phyloP scores from a whole-genome alignment of 2,113 vertebrate genomes.

The Phainopepla nitens region DNA sequence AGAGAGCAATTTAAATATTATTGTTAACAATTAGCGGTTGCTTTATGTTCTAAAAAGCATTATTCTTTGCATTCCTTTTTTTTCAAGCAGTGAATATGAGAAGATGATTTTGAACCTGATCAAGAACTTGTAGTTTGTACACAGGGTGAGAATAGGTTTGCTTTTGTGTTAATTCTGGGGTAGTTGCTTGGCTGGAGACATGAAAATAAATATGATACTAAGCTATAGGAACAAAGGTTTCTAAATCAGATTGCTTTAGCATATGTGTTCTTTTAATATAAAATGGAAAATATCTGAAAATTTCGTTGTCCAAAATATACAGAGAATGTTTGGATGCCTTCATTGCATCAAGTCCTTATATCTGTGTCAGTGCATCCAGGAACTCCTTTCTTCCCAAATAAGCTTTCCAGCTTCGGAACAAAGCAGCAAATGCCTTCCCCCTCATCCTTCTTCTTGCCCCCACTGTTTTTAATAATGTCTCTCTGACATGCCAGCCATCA shows the following conservation, averaged over 20 bases:
- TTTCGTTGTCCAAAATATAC: neutral
- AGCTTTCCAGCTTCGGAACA: slow-evolving; percentile 13
- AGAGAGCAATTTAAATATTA: neutral
- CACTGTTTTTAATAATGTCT: slow-evolving; percentile 59
- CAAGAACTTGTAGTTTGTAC: neutral
- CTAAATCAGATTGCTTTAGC: neutral
- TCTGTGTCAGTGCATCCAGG: neutral
- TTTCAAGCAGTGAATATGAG: neutral
- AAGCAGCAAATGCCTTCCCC: slow-evolving; percentile 25
- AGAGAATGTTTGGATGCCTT: neutral
- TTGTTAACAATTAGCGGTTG: neutral
- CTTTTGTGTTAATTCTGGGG: neutral
- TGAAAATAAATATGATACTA: neutral
- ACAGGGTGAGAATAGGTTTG: neutral
- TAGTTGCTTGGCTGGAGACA: neutral
- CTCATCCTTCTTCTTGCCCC: slow-evolving; percentile 28
- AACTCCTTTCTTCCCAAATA: slow-evolving; percentile 38
- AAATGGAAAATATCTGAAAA: neutral
- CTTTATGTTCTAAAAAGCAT: neutral
- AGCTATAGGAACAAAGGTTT: neutral
- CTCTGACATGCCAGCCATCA: slow-evolving; percentile 63
- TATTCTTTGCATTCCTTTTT: neutral
- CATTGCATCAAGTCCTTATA: neutral
- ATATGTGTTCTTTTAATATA: neutral
- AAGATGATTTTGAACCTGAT: neutral